phyloP scores from a whole-genome alignment of 64 coral and sea anemone species.

The Orbicella faveolata region DNA sequence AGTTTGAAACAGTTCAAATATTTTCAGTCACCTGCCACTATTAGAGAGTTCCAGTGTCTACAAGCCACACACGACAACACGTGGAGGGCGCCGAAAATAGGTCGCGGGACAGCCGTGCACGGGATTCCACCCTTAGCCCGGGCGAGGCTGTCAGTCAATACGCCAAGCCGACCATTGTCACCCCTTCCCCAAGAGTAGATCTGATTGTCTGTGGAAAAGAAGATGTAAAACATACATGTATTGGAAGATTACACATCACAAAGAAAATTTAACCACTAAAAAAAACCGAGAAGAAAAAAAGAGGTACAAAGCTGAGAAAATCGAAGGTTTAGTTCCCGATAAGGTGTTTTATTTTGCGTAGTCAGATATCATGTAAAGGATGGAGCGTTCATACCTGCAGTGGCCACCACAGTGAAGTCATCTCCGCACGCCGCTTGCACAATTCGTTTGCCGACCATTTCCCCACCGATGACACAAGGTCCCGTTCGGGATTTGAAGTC shows the following conservation, averaged over 20 bases:
- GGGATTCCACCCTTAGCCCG: constrained; percentile 78
- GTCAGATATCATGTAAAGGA: not conserved
- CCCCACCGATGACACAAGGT: constrained; percentile 75
- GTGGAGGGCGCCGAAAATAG: constrained; percentile 96
- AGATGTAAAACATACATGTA: no score
- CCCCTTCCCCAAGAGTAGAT: constrained; percentile 96
- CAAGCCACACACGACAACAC: constrained; percentile 85
- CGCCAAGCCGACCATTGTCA: constrained; percentile 90
- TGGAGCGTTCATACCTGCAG: constrained; percentile 59
- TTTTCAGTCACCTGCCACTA: constrained; percentile 72
- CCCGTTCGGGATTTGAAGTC: constrained; percentile 84
- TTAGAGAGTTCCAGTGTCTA: constrained; percentile 95
- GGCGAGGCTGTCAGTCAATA: constrained; percentile 64
- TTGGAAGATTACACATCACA: no score
- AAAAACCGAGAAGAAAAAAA: no score
- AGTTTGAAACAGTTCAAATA: no score
- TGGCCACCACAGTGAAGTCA: constrained; percentile 92
- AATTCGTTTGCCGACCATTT: constrained; percentile 86
- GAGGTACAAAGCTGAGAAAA: no score
- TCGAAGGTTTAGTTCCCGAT: no score
- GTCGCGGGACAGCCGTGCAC: constrained; percentile 83
- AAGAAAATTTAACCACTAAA: no score
- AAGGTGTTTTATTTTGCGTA: no score
- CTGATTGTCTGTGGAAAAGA: constrained; percentile 67
- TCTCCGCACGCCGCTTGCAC: constrained; percentile 88